These are phyloP conservation scores for Apodemus speciosus DNA, from an alignment of 2,113 vertebrate genomes.

Conservation along the genomic window DNA sequence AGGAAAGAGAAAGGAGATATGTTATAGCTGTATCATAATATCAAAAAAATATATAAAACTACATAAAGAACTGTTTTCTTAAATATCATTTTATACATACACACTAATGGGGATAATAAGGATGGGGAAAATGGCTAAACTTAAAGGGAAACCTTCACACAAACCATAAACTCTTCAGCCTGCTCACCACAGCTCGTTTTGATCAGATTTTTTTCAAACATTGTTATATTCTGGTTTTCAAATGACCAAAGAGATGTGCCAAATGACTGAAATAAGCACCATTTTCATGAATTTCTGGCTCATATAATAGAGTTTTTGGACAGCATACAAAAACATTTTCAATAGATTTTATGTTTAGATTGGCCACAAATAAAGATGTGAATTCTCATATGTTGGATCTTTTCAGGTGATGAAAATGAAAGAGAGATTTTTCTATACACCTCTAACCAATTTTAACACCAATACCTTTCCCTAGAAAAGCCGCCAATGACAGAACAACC, in stretches of 20 bases:
- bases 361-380: conserved; percentile 1
- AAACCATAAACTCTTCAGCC: neutral
- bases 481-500: too few relatives aligned
- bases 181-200: neutral
- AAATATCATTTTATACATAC: neutral
- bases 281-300: conserved; percentile 44
- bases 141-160: neutral
- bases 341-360: conserved; percentile 23
- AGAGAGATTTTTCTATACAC: neutral
- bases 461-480: neutral
- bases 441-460: neutral
- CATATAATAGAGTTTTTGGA: conserved; percentile 36
- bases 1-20: neutral
- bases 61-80: neutral
- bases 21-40: neutral
- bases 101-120: neutral
- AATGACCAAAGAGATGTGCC: neutral
- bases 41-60: neutral
- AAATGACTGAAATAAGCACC: conserved; percentile 29
- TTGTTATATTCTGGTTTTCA: conserved; percentile 48
- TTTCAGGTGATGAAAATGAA: neutral
- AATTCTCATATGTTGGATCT: neutral
- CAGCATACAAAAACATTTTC: neutral
- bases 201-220: neutral
- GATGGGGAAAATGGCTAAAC: neutral